These are phyloP conservation scores for Cyprinodon diabolis DNA, from an alignment of 2,797 vertebrate genomes.

Conservation along the genomic window DNA sequence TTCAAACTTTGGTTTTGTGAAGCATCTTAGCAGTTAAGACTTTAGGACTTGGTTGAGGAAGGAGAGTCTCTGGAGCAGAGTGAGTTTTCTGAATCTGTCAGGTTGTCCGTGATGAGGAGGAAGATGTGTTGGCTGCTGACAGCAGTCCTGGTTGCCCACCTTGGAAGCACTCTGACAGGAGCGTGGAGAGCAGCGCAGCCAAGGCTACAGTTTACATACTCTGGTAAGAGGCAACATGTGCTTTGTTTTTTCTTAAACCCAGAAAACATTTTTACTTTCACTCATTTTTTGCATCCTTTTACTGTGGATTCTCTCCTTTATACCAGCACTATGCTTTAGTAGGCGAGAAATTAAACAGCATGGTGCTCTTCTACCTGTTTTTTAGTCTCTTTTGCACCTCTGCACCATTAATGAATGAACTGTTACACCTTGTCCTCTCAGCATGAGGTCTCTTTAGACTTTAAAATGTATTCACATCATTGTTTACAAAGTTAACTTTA, in stretches of 20 bases:
- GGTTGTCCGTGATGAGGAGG: conserved; percentile 31
- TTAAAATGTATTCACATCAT: not conserved
- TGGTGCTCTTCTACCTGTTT: conserved; percentile 9
- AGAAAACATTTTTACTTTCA: not conserved
- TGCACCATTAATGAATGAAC: conserved; percentile 26
- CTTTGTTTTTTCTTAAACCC: conserved; percentile 4
- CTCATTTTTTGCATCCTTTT: not conserved
- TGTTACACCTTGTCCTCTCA: conserved; percentile 14
- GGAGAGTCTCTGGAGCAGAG: conserved; percentile 15
- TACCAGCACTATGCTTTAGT: not conserved
- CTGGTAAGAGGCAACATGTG: conserved; percentile 59
- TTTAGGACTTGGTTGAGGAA: conserved; percentile 9
- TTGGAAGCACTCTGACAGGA: conserved; percentile 59
- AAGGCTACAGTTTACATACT: conserved; percentile 79
- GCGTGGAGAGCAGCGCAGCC: conserved; percentile 83
- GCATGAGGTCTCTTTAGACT: not conserved
- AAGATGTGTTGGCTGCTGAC: conserved; percentile 59
- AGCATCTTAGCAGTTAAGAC: conserved; percentile 27
- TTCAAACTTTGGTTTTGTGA: conserved; percentile 12
- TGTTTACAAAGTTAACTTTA: not conserved
- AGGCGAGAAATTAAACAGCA: not conserved
- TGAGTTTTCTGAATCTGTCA: conserved; percentile 10
- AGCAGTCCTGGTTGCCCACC: conserved; percentile 57
- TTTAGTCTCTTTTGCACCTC: not conserved
- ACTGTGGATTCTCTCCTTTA: not conserved